Base-by-base conservation (phyloP, 92 coral and sea anemone species). In the Siderastrea siderea region DNA sequence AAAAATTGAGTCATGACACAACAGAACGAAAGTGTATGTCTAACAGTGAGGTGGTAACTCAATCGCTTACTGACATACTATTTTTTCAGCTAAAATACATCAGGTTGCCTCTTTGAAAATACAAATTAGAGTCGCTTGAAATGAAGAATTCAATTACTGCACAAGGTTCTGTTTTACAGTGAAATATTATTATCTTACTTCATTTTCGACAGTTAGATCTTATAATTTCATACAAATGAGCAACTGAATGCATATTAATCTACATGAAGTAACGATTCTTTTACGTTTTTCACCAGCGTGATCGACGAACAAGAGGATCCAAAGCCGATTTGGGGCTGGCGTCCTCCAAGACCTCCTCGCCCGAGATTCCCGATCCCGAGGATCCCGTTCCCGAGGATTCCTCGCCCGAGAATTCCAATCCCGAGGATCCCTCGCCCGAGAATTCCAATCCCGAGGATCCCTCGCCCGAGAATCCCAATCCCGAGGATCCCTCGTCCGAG, bases 351-450 rank as follows among this genome's bases (percentile, higher is more conserved):
- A 38, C 19, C 38, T 47, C 73, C 51, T 2, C 19, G 12, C 4
- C 73, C 73, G 2, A 44, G 73, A 26, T 0, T 26, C 0, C 44
- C 46, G 5, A 53, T 5, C 1, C 73, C 73, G 38, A 68, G 47
- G 13, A 38, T 68, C 73, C 73, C 73, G 3, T 1, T 10, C 17
- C 74, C 74, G n/a, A 69, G 74, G 38, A 43, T 46, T 9, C 74
- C 74, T 1, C 5, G 10, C 8, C 80, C 80, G 0, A 26, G 61
- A n/a, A 51, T 72, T 60, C 77, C 77, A 4, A 10, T 74, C 5
- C 79, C 63, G n/a, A 52, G 79, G 14, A 49, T 74, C 79, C 79
- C 76, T 3, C 16, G 57, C 44, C 77, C 77, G 11, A 72, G 77
- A 14, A 68, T 68, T 47, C 73, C 51, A 3, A 68, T 38, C 4